Base-by-base conservation (phyloP, 2,888 invertebrate genomes). In the Molanna angustata region DNA sequence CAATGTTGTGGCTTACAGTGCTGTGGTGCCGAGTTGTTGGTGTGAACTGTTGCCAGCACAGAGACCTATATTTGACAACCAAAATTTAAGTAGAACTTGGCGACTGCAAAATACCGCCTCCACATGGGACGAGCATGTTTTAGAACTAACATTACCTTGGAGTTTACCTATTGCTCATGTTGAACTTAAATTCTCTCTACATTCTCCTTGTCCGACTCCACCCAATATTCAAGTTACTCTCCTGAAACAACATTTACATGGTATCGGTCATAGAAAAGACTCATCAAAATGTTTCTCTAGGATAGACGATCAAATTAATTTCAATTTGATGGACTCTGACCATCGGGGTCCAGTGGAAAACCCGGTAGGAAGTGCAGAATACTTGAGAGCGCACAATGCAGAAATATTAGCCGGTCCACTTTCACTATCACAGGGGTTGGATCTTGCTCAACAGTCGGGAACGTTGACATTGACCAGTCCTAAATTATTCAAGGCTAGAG, bases 1-100 rank as follows among this genome's bases (percentile, higher is more conserved):
- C 57, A 71, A 71, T 6, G 72, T 76, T 19, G 73, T 77, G 55
- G 76, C 76, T 41, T 94, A 91, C 67, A 85, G 89, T 47, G 92
- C 93, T 0, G 93, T 92, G 13, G 92, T 94, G 2, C 93, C 94
- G 0, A 87, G 92, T 2, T 94, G 94, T 69, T 95, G 95, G 95
- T 89, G 87, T 60, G 94, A 94, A 69, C 80, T 94, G 63, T 91
- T 94, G 62, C 94, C 94, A 59, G 92, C 93, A 3, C 93, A 94
- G 66, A 83, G 93, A 52, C 92, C 94, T 62, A 78, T 94, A 14
- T 84, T 91, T 31, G 90, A 94, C 68, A 91, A 94, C 1, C 93
- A 92, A 65, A 86, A 90, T 64, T 82, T 84, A 60, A 90, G 90
- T 3, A 81, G 92, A 60, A 91, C 92, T 0, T 95, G 94, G 93